phyloP scores from a whole-genome alignment of 2,888 invertebrate species.

The Ctena decussata region DNA sequence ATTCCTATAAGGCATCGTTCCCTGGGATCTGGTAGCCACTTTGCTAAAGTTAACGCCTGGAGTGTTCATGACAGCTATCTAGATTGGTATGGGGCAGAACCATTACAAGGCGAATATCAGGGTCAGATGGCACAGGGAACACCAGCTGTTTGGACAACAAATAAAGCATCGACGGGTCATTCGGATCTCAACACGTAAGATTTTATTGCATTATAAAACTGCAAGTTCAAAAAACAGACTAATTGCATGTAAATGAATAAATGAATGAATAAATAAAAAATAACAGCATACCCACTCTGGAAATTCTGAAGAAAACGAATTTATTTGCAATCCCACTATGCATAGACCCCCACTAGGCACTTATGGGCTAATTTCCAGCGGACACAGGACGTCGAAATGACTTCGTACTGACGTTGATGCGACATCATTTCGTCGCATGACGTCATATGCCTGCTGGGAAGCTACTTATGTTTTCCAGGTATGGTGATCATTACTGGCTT shows the following conservation, averaged over 20 bases:
- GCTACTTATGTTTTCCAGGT: constrained; percentile 81
- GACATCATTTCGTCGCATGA: no score
- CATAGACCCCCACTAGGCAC: no score
- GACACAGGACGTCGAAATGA: no score
- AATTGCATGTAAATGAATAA: no score
- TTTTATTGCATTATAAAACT: no score
- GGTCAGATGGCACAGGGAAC: constrained; percentile 76
- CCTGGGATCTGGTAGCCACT: constrained; percentile 70
- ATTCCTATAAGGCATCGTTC: constrained; percentile 76
- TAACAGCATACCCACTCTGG: no score
- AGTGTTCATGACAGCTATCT: constrained; percentile 76
- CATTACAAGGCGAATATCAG: constrained; percentile 76
- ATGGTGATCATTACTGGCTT: constrained; percentile 87
- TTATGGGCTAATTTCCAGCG: no score
- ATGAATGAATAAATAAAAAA: no score
- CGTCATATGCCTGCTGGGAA: no score
- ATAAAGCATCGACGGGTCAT: constrained; percentile 73
- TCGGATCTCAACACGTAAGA: constrained; percentile 75
- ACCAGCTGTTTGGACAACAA: constrained; percentile 84
- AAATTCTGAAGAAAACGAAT: background rate
- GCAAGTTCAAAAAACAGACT: no score
- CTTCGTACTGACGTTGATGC: no score
- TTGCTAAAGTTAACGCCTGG: constrained; percentile 80
- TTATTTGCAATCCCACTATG: no score
- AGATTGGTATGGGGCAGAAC: constrained; percentile 83